A percentile compares a stretch with the other conserved stretches of the same genome.
Evolutionary conservation across 2,797 vertebrate genomes (phyloP).

Genomic region (Halcyon smyrnensis): DNA sequence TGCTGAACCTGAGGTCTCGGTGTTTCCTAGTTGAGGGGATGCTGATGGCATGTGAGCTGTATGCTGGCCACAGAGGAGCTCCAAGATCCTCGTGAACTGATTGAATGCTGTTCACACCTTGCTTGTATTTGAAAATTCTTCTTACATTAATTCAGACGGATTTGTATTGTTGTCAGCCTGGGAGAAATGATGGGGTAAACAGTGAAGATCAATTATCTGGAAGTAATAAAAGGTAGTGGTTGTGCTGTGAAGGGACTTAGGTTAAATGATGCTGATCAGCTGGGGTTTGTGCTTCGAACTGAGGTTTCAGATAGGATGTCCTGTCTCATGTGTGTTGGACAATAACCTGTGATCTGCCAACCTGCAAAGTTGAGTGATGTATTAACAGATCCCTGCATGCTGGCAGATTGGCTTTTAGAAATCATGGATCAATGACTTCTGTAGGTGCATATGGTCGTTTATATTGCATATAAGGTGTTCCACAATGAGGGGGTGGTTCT

Average conservation of each 20-base stretch:
- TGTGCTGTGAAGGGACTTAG: not conserved
- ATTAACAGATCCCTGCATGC: not conserved
- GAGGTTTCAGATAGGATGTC: not conserved
- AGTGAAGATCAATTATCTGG: not conserved
- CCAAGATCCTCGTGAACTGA: accelerated
- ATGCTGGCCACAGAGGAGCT: not conserved
- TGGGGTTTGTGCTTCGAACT: not conserved
- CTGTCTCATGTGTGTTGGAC: not conserved
- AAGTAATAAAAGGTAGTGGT: not conserved
- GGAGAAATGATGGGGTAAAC: not conserved
- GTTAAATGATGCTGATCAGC: not conserved
- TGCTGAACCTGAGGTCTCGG: accelerated
- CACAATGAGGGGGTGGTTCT: not conserved
- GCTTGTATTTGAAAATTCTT: not conserved
- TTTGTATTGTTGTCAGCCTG: not conserved
- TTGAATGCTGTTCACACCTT: accelerated
- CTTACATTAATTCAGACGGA: not conserved
- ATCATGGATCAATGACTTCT: not conserved
- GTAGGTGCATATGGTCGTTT: not conserved
- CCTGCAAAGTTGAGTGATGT: not conserved
- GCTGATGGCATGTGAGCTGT: not conserved
- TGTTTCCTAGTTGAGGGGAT: accelerated
- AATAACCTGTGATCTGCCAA: not conserved
- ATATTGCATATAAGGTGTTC: not conserved
- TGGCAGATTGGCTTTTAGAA: not conserved